Evolutionary conservation across 2,113 vertebrate species (phyloP).

Genomic region (Gavia stellata): DNA sequence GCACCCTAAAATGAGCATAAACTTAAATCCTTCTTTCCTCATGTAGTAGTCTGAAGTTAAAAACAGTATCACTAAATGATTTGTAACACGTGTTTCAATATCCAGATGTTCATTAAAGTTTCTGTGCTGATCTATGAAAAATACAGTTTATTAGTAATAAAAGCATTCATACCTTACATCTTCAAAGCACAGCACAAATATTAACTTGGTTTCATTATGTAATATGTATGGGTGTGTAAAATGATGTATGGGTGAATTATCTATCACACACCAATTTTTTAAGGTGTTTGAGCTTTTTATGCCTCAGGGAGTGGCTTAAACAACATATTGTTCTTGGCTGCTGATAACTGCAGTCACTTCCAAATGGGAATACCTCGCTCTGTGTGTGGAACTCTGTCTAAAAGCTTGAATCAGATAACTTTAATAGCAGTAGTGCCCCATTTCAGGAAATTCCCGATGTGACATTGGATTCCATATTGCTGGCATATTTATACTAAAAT

Average conservation of each 20-base stretch:
- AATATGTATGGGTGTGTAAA: neutral
- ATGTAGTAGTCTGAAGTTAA: neutral
- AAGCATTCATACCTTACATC: neutral
- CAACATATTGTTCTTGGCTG: neutral
- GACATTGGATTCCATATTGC: neutral
- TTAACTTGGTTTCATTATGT: neutral
- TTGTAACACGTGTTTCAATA: neutral
- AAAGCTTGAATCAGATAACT: neutral
- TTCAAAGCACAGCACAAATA: neutral
- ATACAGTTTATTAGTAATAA: slow-evolving; percentile 10
- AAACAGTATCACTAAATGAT: neutral
- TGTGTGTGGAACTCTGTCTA: neutral
- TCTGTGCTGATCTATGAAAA: neutral
- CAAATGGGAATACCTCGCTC: neutral
- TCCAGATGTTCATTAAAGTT: neutral
- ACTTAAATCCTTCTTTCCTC: neutral
- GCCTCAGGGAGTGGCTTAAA: neutral
- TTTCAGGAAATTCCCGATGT: neutral
- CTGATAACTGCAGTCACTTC: neutral
- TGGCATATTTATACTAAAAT: neutral
- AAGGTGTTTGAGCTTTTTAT: neutral
- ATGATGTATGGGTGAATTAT: neutral
- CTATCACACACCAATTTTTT: neutral
- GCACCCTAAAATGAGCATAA: neutral
- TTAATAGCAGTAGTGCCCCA: neutral